Conservation (phyloP, 35 echinoderm and acorn worm genomes). For the Heliocidaris tuberculata region DNA sequence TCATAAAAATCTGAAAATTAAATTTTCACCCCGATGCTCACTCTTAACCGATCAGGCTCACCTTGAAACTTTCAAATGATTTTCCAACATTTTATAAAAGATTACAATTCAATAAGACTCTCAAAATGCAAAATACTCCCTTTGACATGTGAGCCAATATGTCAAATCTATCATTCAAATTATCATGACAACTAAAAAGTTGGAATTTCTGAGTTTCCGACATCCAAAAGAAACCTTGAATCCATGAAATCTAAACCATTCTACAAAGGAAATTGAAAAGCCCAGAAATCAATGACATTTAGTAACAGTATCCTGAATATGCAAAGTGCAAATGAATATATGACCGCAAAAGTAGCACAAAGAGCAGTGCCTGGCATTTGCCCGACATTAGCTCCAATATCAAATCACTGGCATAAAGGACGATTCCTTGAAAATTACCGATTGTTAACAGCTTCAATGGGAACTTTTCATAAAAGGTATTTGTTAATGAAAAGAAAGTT, state of each 20-base stretch:
- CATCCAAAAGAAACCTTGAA: background rate
- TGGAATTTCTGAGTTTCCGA: too few relatives aligned
- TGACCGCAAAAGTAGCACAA: background rate
- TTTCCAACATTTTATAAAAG: too few relatives aligned
- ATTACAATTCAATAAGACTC: too few relatives aligned
- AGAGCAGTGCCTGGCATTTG: background rate
- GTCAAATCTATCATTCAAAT: too few relatives aligned
- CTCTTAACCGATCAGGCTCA: too few relatives aligned
- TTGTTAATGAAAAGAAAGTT: background rate
- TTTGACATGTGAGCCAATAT: too few relatives aligned
- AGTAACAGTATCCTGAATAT: background rate
- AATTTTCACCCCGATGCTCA: too few relatives aligned
- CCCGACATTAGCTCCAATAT: background rate
- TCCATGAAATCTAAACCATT: background rate
- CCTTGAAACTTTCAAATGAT: too few relatives aligned
- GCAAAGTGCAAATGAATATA: background rate
- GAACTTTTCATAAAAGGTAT: background rate
- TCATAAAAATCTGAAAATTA: too few relatives aligned
- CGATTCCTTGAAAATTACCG: background rate
- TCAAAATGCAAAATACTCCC: too few relatives aligned
- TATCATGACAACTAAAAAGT: too few relatives aligned
- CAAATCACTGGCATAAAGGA: background rate
- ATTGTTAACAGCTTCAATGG: background rate
- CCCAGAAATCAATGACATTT: background rate
- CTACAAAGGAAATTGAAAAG: background rate